Conservation (phyloP, 1,140 invertebrate species). For the Orussus abietinus region DNA sequence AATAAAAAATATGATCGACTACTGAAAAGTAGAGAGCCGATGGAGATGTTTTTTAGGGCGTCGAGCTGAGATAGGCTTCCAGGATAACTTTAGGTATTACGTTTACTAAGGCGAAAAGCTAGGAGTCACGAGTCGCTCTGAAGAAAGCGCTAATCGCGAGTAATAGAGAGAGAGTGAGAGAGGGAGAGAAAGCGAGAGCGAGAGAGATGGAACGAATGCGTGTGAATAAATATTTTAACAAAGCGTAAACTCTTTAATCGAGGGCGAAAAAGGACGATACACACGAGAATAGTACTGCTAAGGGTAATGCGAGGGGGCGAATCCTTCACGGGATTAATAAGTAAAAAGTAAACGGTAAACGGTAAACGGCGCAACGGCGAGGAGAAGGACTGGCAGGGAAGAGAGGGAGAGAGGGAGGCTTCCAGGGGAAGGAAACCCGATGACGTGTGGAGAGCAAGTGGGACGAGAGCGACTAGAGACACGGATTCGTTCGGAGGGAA, state of each 20-base stretch:
- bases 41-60: no score
- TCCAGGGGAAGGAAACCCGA: background rate
- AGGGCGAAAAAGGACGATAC: background rate
- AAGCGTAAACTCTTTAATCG: slow-evolving; percentile 15
- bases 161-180: slow-evolving; percentile 8
- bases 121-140: no score
- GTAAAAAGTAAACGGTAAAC: background rate
- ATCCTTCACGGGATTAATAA: no score
- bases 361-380: background rate
- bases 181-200: slow-evolving; percentile 31
- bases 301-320: no score
- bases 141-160: no score
- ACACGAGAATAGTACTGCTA: no score
- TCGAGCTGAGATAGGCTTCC: slow-evolving; percentile 50
- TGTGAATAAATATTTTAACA: slow-evolving; percentile 52
- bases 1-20: background rate
- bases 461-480: no score
- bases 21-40: no score
- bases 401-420: slow-evolving; percentile 3
- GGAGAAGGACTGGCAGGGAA: slow-evolving; percentile 1
- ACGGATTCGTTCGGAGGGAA: no score
- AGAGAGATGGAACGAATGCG: slow-evolving; percentile 39
- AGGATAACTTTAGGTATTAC: slow-evolving; percentile 50
- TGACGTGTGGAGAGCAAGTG: no score
- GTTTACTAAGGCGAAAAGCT: slow-evolving; percentile 34